Evolutionary conservation across 2,888 invertebrate genomes (phyloP), one percentile per base, ranked within the genome.

Genomic region (Cheilosia variabilis): DNA sequence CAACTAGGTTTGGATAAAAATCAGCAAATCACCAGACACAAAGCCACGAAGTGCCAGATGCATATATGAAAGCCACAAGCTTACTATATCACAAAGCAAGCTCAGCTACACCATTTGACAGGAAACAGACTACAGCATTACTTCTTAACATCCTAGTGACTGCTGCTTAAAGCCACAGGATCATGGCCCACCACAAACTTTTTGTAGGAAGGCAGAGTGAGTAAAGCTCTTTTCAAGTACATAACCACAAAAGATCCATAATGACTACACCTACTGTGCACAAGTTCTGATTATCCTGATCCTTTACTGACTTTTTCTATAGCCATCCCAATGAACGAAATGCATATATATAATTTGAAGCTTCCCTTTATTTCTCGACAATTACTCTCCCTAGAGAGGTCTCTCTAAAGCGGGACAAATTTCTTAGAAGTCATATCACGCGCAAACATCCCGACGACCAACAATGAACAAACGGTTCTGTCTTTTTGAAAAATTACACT

Each of bases 381-480:
- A 41, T 68, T 13, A 68, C 22, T 27, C 6, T 41, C 13, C 45
- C 7, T 19, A 57, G 34, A 37, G 19, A 5, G 17, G 19, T 34
- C 17, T 34, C 13, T 13, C n/a, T 24, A 3, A 41, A 52, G 24
- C 19, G 55, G 15, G 37, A 19, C 34, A 45, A 52, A 15, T 34
- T 57, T 27, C 68, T 4, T 27, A 47, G 27, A 37, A 62, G 41
- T 31, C 37, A 17, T 63, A 24, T 55, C 31, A 47, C 47, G 24
- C n/a, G 24, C n/a, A 53, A 43, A 24, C 24, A 58, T 37, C 31
- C 17, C 7, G 17, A 7, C 15, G 13, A 13, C 19, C 15, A 60
- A 37, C 22, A 45, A 27, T 5, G 6, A 19, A 15, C 41, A 43
- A 62, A 47, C 22, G 17, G 19, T n/a, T 24, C 13, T 27, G 19